Conservation (phyloP, 2,888 invertebrate species). For the Odontomyia ornata region DNA sequence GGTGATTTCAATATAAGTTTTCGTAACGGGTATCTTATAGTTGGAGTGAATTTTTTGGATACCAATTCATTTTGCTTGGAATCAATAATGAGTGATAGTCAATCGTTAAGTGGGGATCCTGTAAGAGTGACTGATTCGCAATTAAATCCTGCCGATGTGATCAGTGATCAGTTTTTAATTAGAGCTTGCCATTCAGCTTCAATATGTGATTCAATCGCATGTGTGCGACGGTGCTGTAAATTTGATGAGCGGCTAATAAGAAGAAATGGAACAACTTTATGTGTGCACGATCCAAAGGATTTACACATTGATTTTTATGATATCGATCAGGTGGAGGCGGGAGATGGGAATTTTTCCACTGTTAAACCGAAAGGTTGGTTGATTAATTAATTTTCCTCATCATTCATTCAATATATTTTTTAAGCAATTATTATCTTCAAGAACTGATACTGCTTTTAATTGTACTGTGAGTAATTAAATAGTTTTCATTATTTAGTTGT, state of each 20-base stretch:
- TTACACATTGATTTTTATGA: slow-evolving; percentile 54
- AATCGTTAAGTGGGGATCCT: not conserved
- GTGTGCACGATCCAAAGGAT: slow-evolving; percentile 55
- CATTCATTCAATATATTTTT: too few relatives aligned
- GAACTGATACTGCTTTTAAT: too few relatives aligned
- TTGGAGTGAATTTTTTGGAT: slow-evolving; percentile 51
- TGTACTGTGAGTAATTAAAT: too few relatives aligned
- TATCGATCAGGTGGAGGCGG: slow-evolving; percentile 51
- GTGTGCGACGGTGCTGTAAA: slow-evolving; percentile 59
- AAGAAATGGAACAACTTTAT: slow-evolving; percentile 56
- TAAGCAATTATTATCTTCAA: too few relatives aligned
- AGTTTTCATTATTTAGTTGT: too few relatives aligned
- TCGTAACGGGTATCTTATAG: slow-evolving; percentile 50
- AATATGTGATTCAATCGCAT: slow-evolving; percentile 57
- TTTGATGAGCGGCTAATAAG: slow-evolving; percentile 58
- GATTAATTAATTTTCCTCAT: too few relatives aligned
- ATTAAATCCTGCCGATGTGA: not conserved
- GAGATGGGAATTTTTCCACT: slow-evolving; percentile 21
- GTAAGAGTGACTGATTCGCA: not conserved
- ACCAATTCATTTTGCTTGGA: slow-evolving; percentile 59
- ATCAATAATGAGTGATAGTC: slow-evolving; percentile 52
- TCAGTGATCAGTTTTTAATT: slow-evolving; percentile 35
- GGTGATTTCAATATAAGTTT: slow-evolving; percentile 54
- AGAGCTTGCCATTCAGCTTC: slow-evolving; percentile 49
- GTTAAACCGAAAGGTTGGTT: slow-evolving; percentile 7